Percentiles rank a stretch among this genome's conserved stretches.
phyloP scores from a whole-genome alignment of 2,113 vertebrate species.

The Ceyx cyanopectus region DNA sequence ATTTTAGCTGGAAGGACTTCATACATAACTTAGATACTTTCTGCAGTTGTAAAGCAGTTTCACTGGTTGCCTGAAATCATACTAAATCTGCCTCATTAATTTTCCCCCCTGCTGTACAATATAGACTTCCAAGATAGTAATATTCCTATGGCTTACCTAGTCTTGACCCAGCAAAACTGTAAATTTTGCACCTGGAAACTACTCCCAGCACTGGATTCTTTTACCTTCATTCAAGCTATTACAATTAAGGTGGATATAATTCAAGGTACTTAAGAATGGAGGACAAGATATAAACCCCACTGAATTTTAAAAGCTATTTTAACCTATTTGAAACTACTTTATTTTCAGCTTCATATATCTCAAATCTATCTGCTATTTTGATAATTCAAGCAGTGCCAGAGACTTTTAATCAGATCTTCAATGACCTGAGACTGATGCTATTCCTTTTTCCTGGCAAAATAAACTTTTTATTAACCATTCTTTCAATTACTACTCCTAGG shows the following conservation, averaged over 20 bases:
- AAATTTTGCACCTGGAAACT: constrained; percentile 37
- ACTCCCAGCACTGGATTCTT: constrained; percentile 51
- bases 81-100: constrained; percentile 65
- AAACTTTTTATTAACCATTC: neutral
- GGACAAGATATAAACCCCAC: neutral
- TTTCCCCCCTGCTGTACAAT: constrained; percentile 17
- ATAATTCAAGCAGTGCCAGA: neutral
- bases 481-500: neutral
- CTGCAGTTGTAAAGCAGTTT: constrained; percentile 47
- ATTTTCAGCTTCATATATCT: neutral
- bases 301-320: constrained; percentile 58
- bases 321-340: constrained; percentile 5
- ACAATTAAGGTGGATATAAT: constrained; percentile 59
- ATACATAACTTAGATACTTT: constrained; percentile 23
- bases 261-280: constrained; percentile 36
- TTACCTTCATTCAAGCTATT: constrained; percentile 58
- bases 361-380: neutral
- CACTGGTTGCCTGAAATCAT: constrained; percentile 51
- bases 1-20: constrained; percentile 40
- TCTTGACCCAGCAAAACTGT: constrained; percentile 68
- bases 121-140: constrained; percentile 59
- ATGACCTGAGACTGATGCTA: neutral
- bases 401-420: neutral
- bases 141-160: constrained; percentile 70
- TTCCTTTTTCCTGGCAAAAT: neutral